Conservation (phyloP, 2,113 vertebrate species). For the Apaloderma vittatum region DNA sequence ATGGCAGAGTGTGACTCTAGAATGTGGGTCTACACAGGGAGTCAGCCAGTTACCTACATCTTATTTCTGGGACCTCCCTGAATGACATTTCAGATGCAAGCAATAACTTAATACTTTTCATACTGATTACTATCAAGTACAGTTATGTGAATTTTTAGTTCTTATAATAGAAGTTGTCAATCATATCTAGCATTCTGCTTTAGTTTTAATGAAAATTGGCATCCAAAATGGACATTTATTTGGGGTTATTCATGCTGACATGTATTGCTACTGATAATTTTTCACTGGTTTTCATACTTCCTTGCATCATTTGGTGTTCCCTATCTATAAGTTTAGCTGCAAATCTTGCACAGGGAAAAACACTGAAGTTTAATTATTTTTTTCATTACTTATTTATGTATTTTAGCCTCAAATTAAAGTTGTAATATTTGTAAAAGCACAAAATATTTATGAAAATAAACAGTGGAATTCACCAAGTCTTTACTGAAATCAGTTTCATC, state of each 20-base stretch:
- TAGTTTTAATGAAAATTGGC: conserved; percentile 28
- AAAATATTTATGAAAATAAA: background rate
- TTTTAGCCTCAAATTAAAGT: background rate
- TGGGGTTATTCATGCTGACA: background rate
- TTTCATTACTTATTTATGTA: background rate
- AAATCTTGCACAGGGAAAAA: background rate
- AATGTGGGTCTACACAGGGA: background rate
- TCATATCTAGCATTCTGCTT: background rate
- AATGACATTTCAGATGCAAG: background rate
- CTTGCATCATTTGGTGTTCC: background rate
- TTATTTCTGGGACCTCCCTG: background rate
- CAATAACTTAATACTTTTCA: conserved; percentile 5
- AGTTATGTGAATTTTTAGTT: conserved; percentile 3
- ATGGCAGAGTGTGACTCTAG: background rate
- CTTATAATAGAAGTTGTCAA: background rate
- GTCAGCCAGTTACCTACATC: background rate
- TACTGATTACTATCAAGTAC: background rate
- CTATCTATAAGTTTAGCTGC: background rate
- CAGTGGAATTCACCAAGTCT: background rate
- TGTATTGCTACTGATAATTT: background rate
- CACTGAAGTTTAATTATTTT: background rate
- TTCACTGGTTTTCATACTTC: background rate
- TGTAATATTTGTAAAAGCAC: background rate
- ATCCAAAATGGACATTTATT: background rate
- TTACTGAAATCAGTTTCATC: background rate